Evolutionary conservation across 2,113 vertebrate genomes (phyloP).

Genomic region (Rhynchomys soricoides): DNA sequence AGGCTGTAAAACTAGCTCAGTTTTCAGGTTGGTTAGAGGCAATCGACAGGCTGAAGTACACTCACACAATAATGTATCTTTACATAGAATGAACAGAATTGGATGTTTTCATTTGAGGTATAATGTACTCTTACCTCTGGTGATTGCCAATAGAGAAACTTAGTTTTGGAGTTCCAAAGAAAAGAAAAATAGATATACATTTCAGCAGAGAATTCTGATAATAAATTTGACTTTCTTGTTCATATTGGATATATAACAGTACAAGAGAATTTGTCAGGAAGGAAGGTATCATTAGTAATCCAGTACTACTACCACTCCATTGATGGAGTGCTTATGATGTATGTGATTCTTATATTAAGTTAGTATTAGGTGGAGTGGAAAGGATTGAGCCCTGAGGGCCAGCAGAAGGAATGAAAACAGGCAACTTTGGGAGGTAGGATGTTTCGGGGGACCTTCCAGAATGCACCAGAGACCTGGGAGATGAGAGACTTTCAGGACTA

Average conservation of each 20-base stretch:
- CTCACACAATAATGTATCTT: background rate
- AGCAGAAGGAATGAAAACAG: too few species aligned
- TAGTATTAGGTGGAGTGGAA: too few species aligned
- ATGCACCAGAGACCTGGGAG: too few species aligned
- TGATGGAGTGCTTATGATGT: background rate
- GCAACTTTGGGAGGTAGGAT: too few species aligned
- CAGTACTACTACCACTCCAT: background rate
- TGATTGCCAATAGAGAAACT: background rate
- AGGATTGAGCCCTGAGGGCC: too few species aligned
- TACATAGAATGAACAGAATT: background rate
- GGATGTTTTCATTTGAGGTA: background rate
- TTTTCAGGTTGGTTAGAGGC: background rate
- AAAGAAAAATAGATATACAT: background rate
- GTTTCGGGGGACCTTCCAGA: too few species aligned
- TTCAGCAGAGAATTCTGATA: background rate
- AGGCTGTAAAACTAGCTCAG: too few species aligned
- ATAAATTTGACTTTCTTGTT: background rate
- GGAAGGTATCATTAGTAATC: background rate
- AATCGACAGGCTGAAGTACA: background rate
- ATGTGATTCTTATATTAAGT: background rate
- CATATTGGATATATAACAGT: background rate
- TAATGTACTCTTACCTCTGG: background rate
- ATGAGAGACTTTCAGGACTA: too few species aligned
- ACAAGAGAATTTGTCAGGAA: background rate
- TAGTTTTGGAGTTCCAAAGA: background rate